These are phyloP conservation scores for Patella caerulea DNA, from an alignment of 2,888 invertebrate genomes.

Conservation along the genomic window DNA sequence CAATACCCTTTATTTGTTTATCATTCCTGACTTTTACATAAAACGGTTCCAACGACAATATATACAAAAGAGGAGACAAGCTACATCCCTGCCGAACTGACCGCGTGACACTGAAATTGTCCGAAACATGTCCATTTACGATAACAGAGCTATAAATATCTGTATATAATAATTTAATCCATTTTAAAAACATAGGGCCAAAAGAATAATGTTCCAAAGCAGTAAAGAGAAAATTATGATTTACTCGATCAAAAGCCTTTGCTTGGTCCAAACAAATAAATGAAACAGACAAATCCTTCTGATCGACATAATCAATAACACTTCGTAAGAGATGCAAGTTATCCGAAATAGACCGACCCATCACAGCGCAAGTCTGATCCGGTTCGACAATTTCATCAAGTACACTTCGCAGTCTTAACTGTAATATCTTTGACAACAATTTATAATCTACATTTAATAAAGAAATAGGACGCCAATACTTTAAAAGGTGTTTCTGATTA, in stretches of 20 bases:
- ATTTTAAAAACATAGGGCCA: constrained; percentile 36
- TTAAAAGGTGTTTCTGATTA: constrained; percentile 28
- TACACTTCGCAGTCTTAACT: constrained; percentile 36
- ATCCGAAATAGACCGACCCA: constrained; percentile 42
- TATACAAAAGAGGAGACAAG: neutral
- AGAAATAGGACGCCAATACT: constrained; percentile 45
- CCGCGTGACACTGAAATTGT: neutral
- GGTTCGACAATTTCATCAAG: constrained; percentile 33
- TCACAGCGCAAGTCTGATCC: constrained; percentile 44
- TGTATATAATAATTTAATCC: constrained; percentile 43
- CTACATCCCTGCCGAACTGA: neutral
- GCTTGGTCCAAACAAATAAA: constrained; percentile 46
- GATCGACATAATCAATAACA: constrained; percentile 40
- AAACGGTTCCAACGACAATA: neutral
- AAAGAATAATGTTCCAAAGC: constrained; percentile 41
- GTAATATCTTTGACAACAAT: constrained; percentile 42
- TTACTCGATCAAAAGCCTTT: constrained; percentile 48
- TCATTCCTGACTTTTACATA: neutral
- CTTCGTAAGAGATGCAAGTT: constrained; percentile 40
- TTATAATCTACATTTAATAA: constrained; percentile 44
- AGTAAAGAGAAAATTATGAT: constrained; percentile 39
- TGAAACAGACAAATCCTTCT: constrained; percentile 34
- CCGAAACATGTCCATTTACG: constrained; percentile 37
- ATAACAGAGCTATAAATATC: constrained; percentile 37
- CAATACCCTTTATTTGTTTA: neutral